Evolutionary conservation across 2,888 invertebrate genomes (phyloP).

Genomic region (Ypsolopha scabrella): DNA sequence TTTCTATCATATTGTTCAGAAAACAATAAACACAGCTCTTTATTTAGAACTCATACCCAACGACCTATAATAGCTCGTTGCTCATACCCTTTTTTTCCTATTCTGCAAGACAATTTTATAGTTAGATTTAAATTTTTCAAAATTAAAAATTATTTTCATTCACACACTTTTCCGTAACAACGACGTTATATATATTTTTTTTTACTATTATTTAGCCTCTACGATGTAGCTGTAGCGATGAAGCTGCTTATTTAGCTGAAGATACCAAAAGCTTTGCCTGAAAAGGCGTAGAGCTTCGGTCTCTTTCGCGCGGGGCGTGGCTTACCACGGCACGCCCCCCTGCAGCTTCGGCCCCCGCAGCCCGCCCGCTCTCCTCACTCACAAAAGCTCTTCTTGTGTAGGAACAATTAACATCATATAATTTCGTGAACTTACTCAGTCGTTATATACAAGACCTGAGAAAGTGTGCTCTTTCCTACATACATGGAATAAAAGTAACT

Average conservation of each 20-base stretch:
- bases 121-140: no score
- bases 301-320: slow-evolving; percentile 42
- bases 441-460: no score
- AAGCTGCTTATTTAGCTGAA: neutral
- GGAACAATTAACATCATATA: neutral
- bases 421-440: neutral
- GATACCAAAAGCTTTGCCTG: neutral
- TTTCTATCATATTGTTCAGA: no score
- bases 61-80: no score
- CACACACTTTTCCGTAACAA: neutral
- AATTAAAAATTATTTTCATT: no score
- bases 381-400: neutral
- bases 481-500: no score
- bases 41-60: no score
- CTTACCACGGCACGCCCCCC: slow-evolving; percentile 39
- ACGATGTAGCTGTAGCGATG: neutral
- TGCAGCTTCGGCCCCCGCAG: slow-evolving; percentile 4
- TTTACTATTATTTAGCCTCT: neutral
- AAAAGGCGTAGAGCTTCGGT: slow-evolving; percentile 13
- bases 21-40: no score
- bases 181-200: neutral
- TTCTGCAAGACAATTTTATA: no score
- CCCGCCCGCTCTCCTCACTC: neutral
- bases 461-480: no score
- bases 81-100: no score